These are phyloP conservation scores for Furcula furcula DNA, from an alignment of 2,888 invertebrate genomes.

Conservation along the genomic window DNA sequence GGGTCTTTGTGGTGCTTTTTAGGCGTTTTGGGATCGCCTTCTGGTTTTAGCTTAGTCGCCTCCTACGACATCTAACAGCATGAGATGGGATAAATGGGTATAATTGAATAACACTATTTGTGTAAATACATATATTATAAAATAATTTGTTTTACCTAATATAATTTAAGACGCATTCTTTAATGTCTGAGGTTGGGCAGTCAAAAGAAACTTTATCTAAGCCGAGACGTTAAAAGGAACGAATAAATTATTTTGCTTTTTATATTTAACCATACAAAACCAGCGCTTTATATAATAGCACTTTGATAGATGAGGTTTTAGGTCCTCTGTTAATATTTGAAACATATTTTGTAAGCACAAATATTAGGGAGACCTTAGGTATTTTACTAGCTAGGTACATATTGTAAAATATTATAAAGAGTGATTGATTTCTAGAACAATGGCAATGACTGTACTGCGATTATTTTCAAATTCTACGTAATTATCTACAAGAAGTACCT, in stretches of 20 bases:
- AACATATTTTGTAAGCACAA: constrained; percentile 20
- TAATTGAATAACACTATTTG: too few species aligned
- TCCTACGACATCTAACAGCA: too few species aligned
- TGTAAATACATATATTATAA: too few species aligned
- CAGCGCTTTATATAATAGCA: constrained; percentile 22
- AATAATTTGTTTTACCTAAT: too few species aligned
- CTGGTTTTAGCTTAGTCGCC: too few species aligned
- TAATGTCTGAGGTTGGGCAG: constrained; percentile 17
- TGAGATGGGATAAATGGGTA: too few species aligned
- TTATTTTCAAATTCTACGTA: too few species aligned
- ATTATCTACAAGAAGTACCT: too few species aligned
- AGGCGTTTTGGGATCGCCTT: too few species aligned
- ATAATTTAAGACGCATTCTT: constrained; percentile 21
- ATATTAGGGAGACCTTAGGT: constrained; percentile 14
- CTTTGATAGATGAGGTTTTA: constrained; percentile 35
- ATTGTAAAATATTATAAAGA: background rate
- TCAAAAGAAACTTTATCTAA: constrained; percentile 22
- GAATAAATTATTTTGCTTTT: constrained; percentile 30
- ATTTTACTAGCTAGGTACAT: constrained; percentile 8
- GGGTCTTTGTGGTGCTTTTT: too few species aligned
- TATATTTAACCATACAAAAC: constrained; percentile 22
- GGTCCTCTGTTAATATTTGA: constrained; percentile 24
- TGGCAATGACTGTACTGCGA: too few species aligned
- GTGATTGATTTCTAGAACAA: constrained; percentile 2
- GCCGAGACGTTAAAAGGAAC: constrained; percentile 17